Conservation (phyloP, 2,113 vertebrate species). For the Nycticebus coucang region DNA sequence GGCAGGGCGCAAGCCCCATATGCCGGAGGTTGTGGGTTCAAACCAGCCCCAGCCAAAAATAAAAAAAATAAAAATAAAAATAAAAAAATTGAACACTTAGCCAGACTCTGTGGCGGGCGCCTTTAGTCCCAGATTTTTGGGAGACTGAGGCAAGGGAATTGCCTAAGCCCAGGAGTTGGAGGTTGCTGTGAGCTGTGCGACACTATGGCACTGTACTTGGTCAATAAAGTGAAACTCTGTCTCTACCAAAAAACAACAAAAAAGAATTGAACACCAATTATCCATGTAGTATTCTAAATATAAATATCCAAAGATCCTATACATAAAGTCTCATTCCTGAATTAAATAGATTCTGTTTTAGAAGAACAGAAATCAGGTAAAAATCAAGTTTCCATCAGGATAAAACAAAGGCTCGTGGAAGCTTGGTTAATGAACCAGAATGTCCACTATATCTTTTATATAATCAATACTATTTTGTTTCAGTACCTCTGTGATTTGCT, state of each 20-base stretch:
- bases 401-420: not conserved
- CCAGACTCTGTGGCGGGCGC: no score
- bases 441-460: not conserved
- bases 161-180: no score
- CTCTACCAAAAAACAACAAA: no score
- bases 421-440: not conserved
- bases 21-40: no score
- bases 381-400: not conserved
- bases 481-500: not conserved
- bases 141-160: no score
- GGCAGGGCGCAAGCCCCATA: no score
- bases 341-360: not conserved
- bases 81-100: not conserved
- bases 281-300: not conserved
- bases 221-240: no score
- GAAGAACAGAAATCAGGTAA: not conserved
- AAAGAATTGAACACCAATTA: not conserved
- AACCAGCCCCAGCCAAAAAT: no score
- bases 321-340: not conserved
- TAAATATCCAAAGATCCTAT: not conserved
- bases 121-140: no score
- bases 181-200: no score
- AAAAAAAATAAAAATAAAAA: no score
- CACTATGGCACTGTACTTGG: no score
- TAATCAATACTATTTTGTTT: not conserved